Base-by-base conservation (phyloP, 2,797 vertebrate genomes). In the Alosa sapidissima region DNA sequence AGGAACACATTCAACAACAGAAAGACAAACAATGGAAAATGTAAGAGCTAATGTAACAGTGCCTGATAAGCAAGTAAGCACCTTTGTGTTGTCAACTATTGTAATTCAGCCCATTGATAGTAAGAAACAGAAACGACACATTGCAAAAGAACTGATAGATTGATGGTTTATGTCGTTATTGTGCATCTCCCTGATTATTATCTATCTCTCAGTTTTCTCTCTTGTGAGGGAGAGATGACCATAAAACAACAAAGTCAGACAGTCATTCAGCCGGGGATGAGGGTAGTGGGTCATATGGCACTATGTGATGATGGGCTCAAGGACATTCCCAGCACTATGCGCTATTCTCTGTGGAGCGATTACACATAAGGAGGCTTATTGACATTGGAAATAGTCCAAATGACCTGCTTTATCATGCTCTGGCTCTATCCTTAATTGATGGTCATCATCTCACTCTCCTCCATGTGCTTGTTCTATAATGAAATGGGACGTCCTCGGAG, bases 1-100 rank as follows among this genome's bases (percentile, higher is more conserved):
- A 2, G 72, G 72, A 47, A 78, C 72, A 21, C 36, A 78, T 78
- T 72, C 11, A 14, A 84, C 58, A 82, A 86, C 19, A 85, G 19
- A 33, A 85, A 13, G 81, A 84, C 49, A 84, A 83, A 82, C 85
- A 45, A 78, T 47, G 72, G 36, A 78, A 47, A 41, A 45, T 16
- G 6, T 45, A 78, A 47, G 72, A 19, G 16, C 41, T 78, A 47
- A 9, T 78, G 72, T 78, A 21, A 21, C 41, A 21, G 2, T 78
- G 36, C 6, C 72, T 47, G 41, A 78, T 78, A 47, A 78, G 72
- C 19, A 9, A 78, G 72, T 19, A 75, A 75, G 68, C 36, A 10
- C 19, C 41, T 78, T 21, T 47, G 16, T 78, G 72, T 8, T 19
- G 16, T 47, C 10, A 19, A 47, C 72, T 78, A 21, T 45, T 6